Conservation (phyloP, 2,888 invertebrate genomes). For the Rosalia funebris region DNA sequence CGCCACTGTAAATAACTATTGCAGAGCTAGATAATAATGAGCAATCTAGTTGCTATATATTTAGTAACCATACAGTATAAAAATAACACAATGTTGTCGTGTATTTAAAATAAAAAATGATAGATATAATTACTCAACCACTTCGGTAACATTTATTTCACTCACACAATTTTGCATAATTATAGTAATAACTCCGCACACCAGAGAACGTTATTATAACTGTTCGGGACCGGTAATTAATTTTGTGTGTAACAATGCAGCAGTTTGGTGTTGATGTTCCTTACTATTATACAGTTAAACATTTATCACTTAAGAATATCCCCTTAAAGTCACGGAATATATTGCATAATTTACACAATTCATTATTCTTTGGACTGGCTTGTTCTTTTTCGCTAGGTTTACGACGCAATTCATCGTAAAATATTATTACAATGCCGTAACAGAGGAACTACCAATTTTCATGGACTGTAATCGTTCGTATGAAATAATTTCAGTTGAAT, state of each 20-base stretch:
- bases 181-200: conserved; percentile 7
- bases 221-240: conserved; percentile 16
- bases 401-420: too few species aligned
- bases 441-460: too few species aligned
- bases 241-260: conserved; percentile 18
- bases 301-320: conserved; percentile 25
- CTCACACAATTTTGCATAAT: conserved; percentile 13
- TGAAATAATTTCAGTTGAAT: too few species aligned
- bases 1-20: too few species aligned
- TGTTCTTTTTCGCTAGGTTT: neutral
- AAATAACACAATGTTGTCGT: too few species aligned
- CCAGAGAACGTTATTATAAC: conserved; percentile 1
- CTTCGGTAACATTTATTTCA: neutral
- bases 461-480: too few species aligned
- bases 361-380: conserved; percentile 13
- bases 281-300: conserved; percentile 3
- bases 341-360: conserved; percentile 15
- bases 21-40: too few species aligned
- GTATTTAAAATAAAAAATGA: neutral
- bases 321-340: conserved; percentile 24
- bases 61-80: too few species aligned
- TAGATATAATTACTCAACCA: neutral
- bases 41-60: too few species aligned
- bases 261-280: conserved; percentile 5
- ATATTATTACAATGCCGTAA: too few species aligned